A percentile compares a stretch with the other conserved stretches of the same genome.
phyloP scores from a whole-genome alignment of 2,113 vertebrate genomes.

The Nibea coibor region DNA sequence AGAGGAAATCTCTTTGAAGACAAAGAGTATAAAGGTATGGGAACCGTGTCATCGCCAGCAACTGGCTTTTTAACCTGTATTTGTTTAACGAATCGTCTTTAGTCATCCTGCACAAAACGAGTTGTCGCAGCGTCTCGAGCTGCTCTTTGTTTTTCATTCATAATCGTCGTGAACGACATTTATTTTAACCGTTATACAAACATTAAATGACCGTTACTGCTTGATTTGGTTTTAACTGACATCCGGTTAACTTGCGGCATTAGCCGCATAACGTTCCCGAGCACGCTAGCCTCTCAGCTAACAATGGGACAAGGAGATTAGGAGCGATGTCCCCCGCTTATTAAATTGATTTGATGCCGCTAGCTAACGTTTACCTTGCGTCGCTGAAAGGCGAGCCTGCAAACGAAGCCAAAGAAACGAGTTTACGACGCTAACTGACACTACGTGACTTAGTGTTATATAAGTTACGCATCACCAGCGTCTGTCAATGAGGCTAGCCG shows the following conservation, averaged over 20 bases:
- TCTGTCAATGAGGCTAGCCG: constrained; percentile 1
- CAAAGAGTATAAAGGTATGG: constrained; percentile 79
- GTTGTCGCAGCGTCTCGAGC: constrained; percentile 41
- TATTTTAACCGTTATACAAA: neutral
- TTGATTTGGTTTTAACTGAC: neutral
- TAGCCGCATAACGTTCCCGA: constrained; percentile 15
- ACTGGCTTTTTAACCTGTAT: constrained; percentile 8
- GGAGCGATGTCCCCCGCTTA: constrained; percentile 10
- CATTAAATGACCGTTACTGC: neutral
- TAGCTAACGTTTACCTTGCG: neutral
- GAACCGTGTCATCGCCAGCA: neutral
- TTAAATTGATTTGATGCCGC: constrained; percentile 17
- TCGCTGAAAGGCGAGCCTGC: too few species aligned
- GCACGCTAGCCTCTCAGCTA: constrained; percentile 69
- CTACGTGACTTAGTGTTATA: neutral
- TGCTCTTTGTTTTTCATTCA: constrained; percentile 45
- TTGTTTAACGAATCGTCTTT: constrained; percentile 34
- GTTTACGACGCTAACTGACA: neutral
- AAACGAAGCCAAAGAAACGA: neutral
- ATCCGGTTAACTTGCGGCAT: constrained; percentile 2
- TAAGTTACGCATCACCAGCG: neutral
- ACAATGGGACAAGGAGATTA: constrained; percentile 75
- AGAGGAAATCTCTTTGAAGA: constrained; percentile 74
- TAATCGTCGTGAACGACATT: neutral
- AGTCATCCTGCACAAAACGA: constrained; percentile 39